phyloP scores from a whole-genome alignment of 2,797 vertebrate species.

The Sebastes jordani region DNA sequence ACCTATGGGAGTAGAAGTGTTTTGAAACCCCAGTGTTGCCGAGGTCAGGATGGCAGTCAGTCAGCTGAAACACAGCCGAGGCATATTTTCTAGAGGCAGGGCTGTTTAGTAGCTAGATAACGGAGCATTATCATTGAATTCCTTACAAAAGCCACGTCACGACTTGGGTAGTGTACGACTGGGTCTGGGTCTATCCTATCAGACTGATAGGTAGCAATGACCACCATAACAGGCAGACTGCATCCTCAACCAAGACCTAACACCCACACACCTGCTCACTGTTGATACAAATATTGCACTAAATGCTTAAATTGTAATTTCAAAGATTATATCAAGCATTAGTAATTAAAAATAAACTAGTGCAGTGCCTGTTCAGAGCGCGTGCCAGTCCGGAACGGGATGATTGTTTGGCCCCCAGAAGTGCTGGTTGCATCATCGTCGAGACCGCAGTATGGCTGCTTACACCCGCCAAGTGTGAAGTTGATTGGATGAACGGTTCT shows the following conservation, averaged over 20 bases:
- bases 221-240: neutral
- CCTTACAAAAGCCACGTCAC: constrained; percentile 8
- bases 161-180: neutral
- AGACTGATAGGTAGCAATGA: constrained; percentile 7
- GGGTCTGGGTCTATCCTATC: neutral
- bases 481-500: neutral
- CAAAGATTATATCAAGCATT: neutral
- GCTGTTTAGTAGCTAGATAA: constrained; percentile 19
- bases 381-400: neutral
- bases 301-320: neutral
- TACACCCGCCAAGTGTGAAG: neutral
- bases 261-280: neutral
- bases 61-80: constrained; percentile 47
- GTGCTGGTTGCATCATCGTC: neutral
- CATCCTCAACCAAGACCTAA: neutral
- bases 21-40: constrained; percentile 11
- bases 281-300: neutral
- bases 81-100: constrained; percentile 10
- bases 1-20: constrained; percentile 16
- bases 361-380: neutral
- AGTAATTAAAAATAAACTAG: neutral
- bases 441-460: neutral
- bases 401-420: neutral
- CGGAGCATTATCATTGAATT: constrained; percentile 33
- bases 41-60: constrained; percentile 19